These are phyloP conservation scores for Sitta europaea DNA, from an alignment of 2,113 vertebrate genomes.

Conservation along the genomic window DNA sequence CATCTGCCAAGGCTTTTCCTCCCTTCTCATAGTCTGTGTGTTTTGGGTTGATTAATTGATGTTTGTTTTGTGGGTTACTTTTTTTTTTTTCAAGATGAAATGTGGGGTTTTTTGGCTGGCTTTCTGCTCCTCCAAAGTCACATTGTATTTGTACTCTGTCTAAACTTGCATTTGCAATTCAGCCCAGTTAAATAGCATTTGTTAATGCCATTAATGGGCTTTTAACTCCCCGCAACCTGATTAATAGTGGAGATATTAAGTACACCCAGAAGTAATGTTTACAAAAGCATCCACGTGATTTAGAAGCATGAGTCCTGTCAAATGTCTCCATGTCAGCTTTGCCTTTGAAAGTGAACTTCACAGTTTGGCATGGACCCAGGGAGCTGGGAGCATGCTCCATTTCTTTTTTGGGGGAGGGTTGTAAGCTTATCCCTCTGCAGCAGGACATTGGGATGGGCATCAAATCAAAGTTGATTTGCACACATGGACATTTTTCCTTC, in stretches of 20 bases:
- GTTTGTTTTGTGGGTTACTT: neutral
- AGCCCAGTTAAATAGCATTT: slow-evolving; percentile 42
- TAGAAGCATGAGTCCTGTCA: slow-evolving; percentile 54
- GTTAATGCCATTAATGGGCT: slow-evolving; percentile 64
- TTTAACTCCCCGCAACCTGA: slow-evolving; percentile 51
- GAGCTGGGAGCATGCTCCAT: neutral
- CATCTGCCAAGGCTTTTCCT: neutral
- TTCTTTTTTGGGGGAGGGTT: neutral
- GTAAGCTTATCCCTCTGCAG: neutral
- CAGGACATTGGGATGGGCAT: neutral
- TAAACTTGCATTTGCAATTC: slow-evolving; percentile 63
- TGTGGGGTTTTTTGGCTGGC: neutral
- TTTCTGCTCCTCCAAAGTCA: slow-evolving; percentile 48
- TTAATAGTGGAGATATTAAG: slow-evolving; percentile 61
- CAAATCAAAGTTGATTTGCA: neutral
- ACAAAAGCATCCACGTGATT: slow-evolving; percentile 53
- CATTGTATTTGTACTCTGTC: slow-evolving; percentile 43
- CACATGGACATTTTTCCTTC: neutral
- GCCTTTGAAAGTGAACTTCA: slow-evolving; percentile 63
- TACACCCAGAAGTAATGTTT: slow-evolving; percentile 58
- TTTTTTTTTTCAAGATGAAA: neutral
- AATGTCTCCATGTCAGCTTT: slow-evolving; percentile 24
- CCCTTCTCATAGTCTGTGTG: neutral
- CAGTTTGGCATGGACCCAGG: neutral
- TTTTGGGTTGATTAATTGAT: neutral